phyloP scores from a whole-genome alignment of 2,113 vertebrate genomes.

The Pimephales promelas region DNA sequence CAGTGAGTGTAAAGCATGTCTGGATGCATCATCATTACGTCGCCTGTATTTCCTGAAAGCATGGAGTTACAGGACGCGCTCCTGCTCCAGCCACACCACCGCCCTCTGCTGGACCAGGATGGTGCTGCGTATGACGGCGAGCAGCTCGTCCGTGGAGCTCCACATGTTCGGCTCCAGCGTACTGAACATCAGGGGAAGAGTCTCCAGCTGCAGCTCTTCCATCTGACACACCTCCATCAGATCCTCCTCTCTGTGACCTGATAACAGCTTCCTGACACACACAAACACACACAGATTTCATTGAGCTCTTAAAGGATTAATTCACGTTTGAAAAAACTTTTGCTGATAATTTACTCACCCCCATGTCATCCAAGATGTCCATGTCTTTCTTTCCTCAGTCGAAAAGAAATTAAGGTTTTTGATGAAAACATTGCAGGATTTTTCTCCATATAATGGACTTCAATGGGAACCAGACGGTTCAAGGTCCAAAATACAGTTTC shows the following conservation, averaged over 20 bases:
- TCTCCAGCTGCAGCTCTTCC: slow-evolving; percentile 78
- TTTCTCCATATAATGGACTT: too few relatives aligned
- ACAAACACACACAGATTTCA: neutral
- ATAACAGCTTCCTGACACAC: slow-evolving; percentile 72
- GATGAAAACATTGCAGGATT: too few relatives aligned
- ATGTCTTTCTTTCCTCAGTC: too few relatives aligned
- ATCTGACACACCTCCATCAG: slow-evolving; percentile 71
- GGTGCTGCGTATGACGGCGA: slow-evolving; percentile 64
- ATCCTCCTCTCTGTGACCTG: slow-evolving; percentile 63
- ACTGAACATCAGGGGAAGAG: slow-evolving; percentile 70
- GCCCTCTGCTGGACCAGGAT: slow-evolving; percentile 75
- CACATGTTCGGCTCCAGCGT: slow-evolving; percentile 72
- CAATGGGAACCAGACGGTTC: too few relatives aligned
- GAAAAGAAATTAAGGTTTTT: too few relatives aligned
- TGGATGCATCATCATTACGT: neutral
- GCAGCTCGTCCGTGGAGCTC: slow-evolving; percentile 75
- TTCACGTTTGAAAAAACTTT: too few relatives aligned
- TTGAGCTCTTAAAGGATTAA: too few relatives aligned
- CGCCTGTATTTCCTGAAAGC: too few relatives aligned
- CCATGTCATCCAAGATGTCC: too few relatives aligned
- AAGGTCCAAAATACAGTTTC: too few relatives aligned
- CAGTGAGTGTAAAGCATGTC: neutral
- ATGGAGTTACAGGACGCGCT: slow-evolving; percentile 62
- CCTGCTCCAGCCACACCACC: slow-evolving; percentile 74
- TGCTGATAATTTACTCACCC: too few relatives aligned